A percentile compares a stretch with the other conserved stretches of the same genome.
Evolutionary conservation across 2,113 vertebrate genomes (phyloP).

Genomic region (Sylvietta virens): DNA sequence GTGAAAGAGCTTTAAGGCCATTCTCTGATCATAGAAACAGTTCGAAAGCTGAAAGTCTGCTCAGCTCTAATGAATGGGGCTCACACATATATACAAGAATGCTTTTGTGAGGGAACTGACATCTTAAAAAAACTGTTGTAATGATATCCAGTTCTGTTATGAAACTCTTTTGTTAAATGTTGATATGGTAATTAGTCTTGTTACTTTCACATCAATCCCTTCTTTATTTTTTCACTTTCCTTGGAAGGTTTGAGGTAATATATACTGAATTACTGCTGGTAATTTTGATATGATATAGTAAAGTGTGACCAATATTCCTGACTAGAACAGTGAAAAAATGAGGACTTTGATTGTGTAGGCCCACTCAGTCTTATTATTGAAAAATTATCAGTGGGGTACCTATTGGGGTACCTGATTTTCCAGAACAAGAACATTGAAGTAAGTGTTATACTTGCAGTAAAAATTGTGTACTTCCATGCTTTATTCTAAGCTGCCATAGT

Average conservation of each 20-base stretch:
- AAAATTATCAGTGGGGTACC: background rate
- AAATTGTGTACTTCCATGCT: accelerated
- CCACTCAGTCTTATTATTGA: background rate
- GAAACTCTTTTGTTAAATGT: background rate
- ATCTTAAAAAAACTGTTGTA: background rate
- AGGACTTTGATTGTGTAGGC: background rate
- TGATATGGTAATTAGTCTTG: background rate
- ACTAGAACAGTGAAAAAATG: background rate
- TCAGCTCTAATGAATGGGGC: background rate
- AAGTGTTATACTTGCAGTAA: background rate
- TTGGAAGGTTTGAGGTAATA: background rate
- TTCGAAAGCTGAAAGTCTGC: background rate
- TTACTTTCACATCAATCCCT: background rate
- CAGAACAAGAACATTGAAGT: background rate
- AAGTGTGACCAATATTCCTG: background rate
- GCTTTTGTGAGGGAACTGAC: background rate
- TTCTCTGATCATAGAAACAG: background rate
- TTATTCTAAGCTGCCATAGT: background rate
- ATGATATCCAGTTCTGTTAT: background rate
- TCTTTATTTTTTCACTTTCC: background rate
- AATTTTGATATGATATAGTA: background rate
- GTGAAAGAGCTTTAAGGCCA: background rate
- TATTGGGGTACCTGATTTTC: background rate
- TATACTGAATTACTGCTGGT: background rate
- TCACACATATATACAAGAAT: background rate